These are phyloP conservation scores for Caerostris darwini DNA, from an alignment of 1,140 invertebrate species.

Conservation along the genomic window DNA sequence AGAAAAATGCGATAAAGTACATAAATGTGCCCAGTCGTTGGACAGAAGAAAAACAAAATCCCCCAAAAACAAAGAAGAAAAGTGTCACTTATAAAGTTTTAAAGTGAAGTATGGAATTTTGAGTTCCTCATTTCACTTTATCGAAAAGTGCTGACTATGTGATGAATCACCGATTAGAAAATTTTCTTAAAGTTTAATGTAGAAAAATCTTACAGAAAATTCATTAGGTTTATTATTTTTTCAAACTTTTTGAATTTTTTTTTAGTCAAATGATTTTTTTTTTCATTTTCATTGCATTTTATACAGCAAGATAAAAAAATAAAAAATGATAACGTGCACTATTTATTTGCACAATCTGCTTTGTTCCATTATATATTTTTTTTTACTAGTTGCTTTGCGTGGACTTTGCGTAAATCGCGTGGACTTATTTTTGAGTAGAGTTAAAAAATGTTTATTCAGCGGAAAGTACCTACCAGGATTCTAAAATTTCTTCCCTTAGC, in stretches of 20 bases:
- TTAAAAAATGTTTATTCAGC: slow-evolving; percentile 53
- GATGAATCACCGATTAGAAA: background rate
- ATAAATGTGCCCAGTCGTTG: slow-evolving; percentile 25
- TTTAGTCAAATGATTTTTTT: background rate
- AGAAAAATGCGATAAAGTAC: slow-evolving; percentile 17
- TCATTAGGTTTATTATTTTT: background rate
- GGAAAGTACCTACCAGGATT: slow-evolving; percentile 2
- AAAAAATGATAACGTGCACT: background rate
- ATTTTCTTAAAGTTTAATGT: slow-evolving; percentile 43
- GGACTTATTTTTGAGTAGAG: slow-evolving; percentile 43
- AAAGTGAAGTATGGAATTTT: slow-evolving; percentile 9
- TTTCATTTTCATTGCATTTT: background rate
- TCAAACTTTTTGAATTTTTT: background rate
- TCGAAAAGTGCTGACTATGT: slow-evolving; percentile 18
- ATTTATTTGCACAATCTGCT: slow-evolving; percentile 12
- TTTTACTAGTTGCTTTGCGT: background rate
- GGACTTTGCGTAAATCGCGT: slow-evolving; percentile 42
- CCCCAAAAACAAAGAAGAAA: slow-evolving; percentile 18
- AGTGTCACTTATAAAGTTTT: background rate
- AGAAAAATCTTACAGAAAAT: background rate
- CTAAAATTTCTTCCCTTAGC: background rate
- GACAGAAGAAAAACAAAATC: slow-evolving; percentile 11
- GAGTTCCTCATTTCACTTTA: slow-evolving; percentile 14
- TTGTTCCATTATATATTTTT: background rate
- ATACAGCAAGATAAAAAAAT: background rate